Conservation (phyloP, 2,797 vertebrate genomes). For the Capromys pilorides region DNA sequence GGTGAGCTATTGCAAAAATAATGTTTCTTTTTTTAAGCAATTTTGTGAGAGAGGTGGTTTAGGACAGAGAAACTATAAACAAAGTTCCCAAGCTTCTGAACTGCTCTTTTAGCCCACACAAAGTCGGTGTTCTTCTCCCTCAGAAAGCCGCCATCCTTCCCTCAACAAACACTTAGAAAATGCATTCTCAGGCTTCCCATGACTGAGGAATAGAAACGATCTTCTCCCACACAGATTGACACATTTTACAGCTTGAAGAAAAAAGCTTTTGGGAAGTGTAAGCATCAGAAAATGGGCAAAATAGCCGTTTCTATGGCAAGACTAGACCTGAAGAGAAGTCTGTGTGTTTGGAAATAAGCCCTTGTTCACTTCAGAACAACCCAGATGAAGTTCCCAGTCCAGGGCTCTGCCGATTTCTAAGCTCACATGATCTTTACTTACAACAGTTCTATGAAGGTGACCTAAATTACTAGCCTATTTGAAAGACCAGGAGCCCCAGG, state of each 20-base stretch:
- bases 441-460: background rate
- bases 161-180: background rate
- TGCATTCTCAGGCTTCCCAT: background rate
- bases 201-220: background rate
- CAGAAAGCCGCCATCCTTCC: background rate
- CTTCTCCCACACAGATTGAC: background rate
- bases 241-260: background rate
- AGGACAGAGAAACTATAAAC: background rate
- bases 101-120: background rate
- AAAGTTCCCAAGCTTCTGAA: background rate
- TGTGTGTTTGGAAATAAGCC: background rate
- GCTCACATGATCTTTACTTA: background rate
- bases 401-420: background rate
- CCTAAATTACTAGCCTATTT: background rate
- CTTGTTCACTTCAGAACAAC: background rate
- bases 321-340: background rate
- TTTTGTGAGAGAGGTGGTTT: background rate
- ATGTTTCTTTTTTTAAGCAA: constrained; percentile 42
- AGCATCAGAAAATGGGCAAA: background rate
- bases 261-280: background rate
- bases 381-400: too few species aligned
- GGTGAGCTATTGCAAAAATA: constrained; percentile 20
- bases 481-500: background rate
- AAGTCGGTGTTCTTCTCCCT: background rate
- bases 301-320: background rate